A percentile compares a stretch with the other conserved stretches of the same genome.
Evolutionary conservation across 23 tunicate species (phyloP).

Genomic region (Ascidia mentula): DNA sequence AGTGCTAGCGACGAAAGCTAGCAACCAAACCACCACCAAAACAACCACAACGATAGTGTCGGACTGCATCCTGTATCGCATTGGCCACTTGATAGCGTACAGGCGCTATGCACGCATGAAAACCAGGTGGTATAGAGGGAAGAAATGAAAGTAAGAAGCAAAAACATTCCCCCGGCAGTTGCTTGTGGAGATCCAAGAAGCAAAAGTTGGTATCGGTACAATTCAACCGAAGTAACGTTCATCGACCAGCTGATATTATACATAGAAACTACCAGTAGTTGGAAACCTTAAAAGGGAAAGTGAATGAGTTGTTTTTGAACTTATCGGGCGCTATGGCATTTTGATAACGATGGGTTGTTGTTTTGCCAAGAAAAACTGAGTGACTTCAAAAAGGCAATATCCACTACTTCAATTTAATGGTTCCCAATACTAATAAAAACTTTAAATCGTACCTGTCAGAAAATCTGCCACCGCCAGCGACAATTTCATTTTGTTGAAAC

Average conservation of each 20-base stretch:
- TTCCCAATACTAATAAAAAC: no score
- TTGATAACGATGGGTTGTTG: no score
- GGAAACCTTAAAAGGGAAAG: conserved; percentile 10
- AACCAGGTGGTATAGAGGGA: conserved; percentile 51
- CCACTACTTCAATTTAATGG: no score
- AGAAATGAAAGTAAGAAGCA: conserved; percentile 26
- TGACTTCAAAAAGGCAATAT: no score
- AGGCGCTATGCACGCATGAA: conserved; percentile 16
- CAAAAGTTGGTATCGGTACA: background rate
- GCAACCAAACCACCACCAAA: background rate
- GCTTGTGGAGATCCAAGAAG: conserved; percentile 12
- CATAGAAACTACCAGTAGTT: conserved; percentile 13
- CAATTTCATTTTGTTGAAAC: background rate
- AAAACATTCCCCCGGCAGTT: conserved; percentile 30
- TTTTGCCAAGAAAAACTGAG: no score
- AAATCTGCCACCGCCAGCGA: background rate
- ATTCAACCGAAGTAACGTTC: conserved; percentile 13
- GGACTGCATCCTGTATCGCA: background rate
- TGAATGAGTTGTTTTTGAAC: background rate
- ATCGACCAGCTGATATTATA: conserved; percentile 16
- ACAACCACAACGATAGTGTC: background rate
- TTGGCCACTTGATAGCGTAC: conserved; percentile 31
- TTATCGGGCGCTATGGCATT: no score
- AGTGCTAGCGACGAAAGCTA: background rate
- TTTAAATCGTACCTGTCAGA: background rate